Base-by-base conservation (phyloP, 2,113 vertebrate genomes). In the Sinocyclocheilus maitianheensis region DNA sequence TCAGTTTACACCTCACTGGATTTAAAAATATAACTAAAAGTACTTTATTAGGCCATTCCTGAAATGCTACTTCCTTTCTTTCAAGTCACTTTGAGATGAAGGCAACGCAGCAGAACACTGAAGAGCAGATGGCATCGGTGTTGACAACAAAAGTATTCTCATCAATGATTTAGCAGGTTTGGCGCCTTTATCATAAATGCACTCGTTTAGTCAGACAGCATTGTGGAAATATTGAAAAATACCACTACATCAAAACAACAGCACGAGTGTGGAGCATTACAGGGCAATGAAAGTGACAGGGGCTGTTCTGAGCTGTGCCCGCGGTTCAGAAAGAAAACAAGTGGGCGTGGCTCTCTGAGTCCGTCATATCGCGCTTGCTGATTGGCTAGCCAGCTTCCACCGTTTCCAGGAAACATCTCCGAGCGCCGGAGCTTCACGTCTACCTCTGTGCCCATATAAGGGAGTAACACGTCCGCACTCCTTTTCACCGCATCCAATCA, bases 341-440 rank as follows among this genome's bases (percentile, higher is more conserved):
- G 81, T 53, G 80, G 89, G 89, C 80, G 89, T 87, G 88, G 60
- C 58, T 16, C 22, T 20, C 37, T 18, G 75, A 77, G 74, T 81
- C 87, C 55, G 75, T 63, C 84, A 72, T 71, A 22, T 78, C 14
- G 65, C 67, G 48, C 87, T n/a, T 24, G 46, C 18, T 86, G 46
- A 91, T 90, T 89, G 88, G 90, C 48, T 77, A 51, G 11, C 74
- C 34, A 12, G 78, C 81, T 74, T 84, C 74, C 89, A 83, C 69
- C 63, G 89, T 89, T 91, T 90, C 87, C 81, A 90, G 85, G 88
- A 90, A 89, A 89, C 89, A 85, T 86, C 22, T 86, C 53, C 5
- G 74, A 20, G 74, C 76, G 58, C 74, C 37, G 16, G 77, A 51
- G 72, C 79, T 81, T 77, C 81, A 20, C 18, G 18, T 75, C 74